Evolutionary conservation across 2,888 invertebrate genomes (phyloP).

Genomic region (Cylloceria caligata): DNA sequence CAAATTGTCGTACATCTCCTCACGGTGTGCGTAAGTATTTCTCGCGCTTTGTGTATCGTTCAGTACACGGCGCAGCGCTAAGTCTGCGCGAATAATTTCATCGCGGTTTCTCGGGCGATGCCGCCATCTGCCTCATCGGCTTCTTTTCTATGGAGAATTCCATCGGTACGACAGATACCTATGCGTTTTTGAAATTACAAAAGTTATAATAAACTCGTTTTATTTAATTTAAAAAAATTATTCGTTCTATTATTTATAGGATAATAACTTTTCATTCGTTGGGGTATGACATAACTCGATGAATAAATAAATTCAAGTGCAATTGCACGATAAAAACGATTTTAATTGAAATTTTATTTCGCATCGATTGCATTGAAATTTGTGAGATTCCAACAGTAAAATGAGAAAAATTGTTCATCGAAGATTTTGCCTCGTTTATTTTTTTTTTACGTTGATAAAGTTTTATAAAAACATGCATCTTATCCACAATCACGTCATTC

Average conservation of each 20-base stretch:
- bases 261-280: too few species aligned
- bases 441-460: not conserved
- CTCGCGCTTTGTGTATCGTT: not conserved
- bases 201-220: too few species aligned
- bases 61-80: not conserved
- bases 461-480: not conserved
- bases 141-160: conserved; percentile 56
- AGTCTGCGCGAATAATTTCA: conserved; percentile 11
- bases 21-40: not conserved
- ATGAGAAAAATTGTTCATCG: too few species aligned
- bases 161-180: conserved; percentile 77
- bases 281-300: too few species aligned
- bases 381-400: too few species aligned
- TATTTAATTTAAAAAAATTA: too few species aligned
- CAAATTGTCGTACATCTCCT: conserved; percentile 18
- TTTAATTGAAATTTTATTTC: too few species aligned
- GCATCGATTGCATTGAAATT: too few species aligned
- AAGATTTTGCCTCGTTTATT: too few species aligned
- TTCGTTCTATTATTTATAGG: too few species aligned
- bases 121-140: conserved; percentile 77
- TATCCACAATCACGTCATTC: not conserved
- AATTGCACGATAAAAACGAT: too few species aligned
- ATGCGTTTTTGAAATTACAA: not conserved
- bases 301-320: too few species aligned
- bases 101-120: conserved; percentile 71